These are phyloP conservation scores for Nycticorax nycticorax DNA, from an alignment of 2,113 vertebrate species.

Conservation along the genomic window DNA sequence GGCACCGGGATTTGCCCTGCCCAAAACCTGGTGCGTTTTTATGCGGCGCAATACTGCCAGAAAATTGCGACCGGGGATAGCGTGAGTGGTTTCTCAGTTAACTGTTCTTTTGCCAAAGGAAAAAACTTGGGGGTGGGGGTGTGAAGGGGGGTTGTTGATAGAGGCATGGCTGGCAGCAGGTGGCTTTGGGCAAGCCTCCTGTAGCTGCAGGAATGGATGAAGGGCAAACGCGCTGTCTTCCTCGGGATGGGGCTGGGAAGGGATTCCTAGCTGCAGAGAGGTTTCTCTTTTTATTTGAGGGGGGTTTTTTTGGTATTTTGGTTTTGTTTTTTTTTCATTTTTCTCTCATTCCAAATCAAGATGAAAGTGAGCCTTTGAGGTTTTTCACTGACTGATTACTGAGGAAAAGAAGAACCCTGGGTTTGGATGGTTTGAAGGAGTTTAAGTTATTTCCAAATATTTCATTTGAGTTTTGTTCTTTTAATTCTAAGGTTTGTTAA, in stretches of 20 bases:
- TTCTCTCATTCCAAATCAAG: not conserved
- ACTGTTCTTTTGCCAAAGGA: not conserved
- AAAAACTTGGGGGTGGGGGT: not conserved
- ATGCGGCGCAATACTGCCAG: not conserved
- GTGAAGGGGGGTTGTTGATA: not conserved
- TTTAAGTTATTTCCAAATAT: not conserved
- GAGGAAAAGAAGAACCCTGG: not conserved
- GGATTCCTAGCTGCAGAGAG: not conserved
- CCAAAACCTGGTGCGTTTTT: not conserved
- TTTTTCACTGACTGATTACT: not conserved
- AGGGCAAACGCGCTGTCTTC: not conserved
- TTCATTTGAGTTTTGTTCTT: not conserved
- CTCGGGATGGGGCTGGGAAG: accelerated
- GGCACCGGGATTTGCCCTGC: accelerated
- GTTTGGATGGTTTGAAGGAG: not conserved
- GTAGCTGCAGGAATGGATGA: not conserved
- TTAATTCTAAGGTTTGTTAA: not conserved
- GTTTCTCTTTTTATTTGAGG: not conserved
- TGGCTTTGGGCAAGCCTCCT: not conserved
- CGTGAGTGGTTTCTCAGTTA: not conserved
- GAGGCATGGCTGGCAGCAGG: not conserved
- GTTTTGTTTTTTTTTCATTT: not conserved
- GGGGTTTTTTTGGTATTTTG: too few species aligned
- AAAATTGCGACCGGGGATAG: accelerated
- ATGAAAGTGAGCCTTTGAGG: not conserved